Evolutionary conservation across 1,140 invertebrate species (phyloP).

Genomic region (Orussus abietinus): DNA sequence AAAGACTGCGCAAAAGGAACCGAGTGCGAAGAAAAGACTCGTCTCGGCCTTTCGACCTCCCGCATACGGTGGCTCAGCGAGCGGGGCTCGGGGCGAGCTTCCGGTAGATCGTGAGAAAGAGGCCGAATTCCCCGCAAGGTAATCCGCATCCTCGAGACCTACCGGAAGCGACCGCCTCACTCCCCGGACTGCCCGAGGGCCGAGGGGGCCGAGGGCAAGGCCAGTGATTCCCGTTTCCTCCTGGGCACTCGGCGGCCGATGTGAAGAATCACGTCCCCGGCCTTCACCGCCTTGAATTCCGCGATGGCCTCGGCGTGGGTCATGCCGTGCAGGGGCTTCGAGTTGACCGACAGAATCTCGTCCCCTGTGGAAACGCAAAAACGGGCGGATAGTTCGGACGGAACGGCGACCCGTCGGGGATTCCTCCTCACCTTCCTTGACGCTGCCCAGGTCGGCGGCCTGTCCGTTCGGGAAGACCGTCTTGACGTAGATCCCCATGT

Average conservation of each 20-base stretch:
- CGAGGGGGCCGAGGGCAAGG: slow-evolving; percentile 19
- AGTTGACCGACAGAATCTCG: slow-evolving; percentile 89
- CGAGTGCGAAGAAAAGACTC: too few species aligned
- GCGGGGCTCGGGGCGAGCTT: too few species aligned
- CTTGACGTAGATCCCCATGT: slow-evolving; percentile 89
- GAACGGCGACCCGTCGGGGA: too few species aligned
- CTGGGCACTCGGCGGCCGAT: slow-evolving; percentile 64
- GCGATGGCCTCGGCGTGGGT: slow-evolving; percentile 85
- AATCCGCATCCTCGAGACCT: too few species aligned
- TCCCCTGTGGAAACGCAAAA: slow-evolving; percentile 68
- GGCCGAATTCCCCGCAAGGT: too few species aligned
- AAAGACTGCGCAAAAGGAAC: too few species aligned
- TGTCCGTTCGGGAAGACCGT: slow-evolving; percentile 85
- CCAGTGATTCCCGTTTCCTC: slow-evolving; percentile 42
- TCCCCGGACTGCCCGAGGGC: slow-evolving; percentile 24
- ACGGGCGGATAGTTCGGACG: too few species aligned
- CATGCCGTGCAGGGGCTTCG: slow-evolving; percentile 73
- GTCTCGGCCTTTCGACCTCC: too few species aligned
- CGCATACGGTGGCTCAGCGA: too few species aligned
- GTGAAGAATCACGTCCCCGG: slow-evolving; percentile 78
- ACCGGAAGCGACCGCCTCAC: too few species aligned
- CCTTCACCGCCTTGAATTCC: slow-evolving; percentile 85
- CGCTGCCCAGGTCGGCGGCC: slow-evolving; percentile 74
- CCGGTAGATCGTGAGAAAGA: too few species aligned
- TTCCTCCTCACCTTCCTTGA: slow-evolving; percentile 84